These are phyloP conservation scores for Meloe dianella DNA, from an alignment of 2,888 invertebrate genomes.

Conservation along the genomic window DNA sequence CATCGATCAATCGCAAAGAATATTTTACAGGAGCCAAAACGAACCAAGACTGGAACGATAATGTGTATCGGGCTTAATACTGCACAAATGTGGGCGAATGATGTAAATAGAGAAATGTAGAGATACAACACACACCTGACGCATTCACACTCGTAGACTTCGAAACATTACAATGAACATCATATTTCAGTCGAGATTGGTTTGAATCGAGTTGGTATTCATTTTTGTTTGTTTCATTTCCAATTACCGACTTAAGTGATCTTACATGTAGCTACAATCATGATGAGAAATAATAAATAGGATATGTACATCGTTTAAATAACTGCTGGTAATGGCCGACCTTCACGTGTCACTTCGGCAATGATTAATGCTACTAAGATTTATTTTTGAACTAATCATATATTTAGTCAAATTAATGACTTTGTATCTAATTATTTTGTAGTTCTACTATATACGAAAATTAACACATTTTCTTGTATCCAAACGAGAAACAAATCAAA, in stretches of 20 bases:
- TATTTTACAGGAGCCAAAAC: no score
- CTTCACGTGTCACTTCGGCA: slow-evolving; percentile 40
- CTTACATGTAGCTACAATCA: background rate
- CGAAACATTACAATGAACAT: no score
- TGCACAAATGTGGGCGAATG: no score
- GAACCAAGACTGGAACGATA: no score
- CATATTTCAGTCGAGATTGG: no score
- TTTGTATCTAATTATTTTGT: slow-evolving; percentile 49
- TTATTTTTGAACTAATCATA: slow-evolving; percentile 55
- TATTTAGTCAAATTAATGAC: slow-evolving; percentile 55
- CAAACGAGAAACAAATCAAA: background rate
- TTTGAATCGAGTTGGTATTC: no score
- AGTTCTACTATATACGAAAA: background rate
- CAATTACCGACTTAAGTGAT: background rate
- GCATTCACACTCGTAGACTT: no score
- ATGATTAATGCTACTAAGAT: slow-evolving; percentile 53
- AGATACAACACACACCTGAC: no score
- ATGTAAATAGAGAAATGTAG: no score
- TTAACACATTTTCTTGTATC: background rate
- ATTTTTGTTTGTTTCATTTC: background rate
- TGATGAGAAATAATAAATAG: slow-evolving; percentile 20
- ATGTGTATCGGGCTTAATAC: no score
- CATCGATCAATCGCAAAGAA: background rate
- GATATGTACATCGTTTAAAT: slow-evolving; percentile 26
- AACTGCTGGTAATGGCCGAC: slow-evolving; percentile 32